Evolutionary conservation across 37 sponge, comb jelly and placozoan genomes (phyloP).

Genomic region (Chondrosia reniformis): DNA sequence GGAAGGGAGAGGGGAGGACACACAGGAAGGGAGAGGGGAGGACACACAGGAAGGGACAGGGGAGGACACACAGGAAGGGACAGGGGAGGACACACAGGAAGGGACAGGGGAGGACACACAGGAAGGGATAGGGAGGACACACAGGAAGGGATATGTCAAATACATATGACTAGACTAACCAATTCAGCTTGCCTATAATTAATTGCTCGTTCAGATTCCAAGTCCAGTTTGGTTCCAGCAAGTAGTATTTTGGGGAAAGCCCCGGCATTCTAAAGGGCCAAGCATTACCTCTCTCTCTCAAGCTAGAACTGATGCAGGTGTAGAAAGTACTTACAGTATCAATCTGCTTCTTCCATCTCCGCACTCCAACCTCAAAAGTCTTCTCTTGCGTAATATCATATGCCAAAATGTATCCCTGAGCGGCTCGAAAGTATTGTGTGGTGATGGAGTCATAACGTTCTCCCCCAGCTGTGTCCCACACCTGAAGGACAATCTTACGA

Average conservation of each 20-base stretch:
- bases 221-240: constrained; percentile 55
- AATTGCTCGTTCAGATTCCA: constrained; percentile 62
- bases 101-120: too few species aligned
- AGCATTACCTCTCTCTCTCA: too few species aligned
- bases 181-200: constrained; percentile 45
- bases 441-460: constrained; percentile 15
- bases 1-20: too few species aligned
- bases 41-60: too few species aligned
- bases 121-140: not conserved
- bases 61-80: too few species aligned
- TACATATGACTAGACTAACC: too few species aligned
- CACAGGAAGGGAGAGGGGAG: not conserved
- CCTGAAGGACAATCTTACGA: not conserved
- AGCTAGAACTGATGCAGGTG: too few species aligned
- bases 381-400: constrained; percentile 1
- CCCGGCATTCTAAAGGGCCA: constrained; percentile 57
- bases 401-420: constrained; percentile 8
- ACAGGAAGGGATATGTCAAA: not conserved
- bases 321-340: constrained; percentile 5
- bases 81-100: too few species aligned
- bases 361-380: not conserved
- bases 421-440: constrained; percentile 4
- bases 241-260: constrained; percentile 68
- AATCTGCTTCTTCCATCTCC: constrained; percentile 8
- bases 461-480: constrained; percentile 21